Base-by-base conservation (phyloP, 2,888 invertebrate genomes). In the Stratiomys singularior region DNA sequence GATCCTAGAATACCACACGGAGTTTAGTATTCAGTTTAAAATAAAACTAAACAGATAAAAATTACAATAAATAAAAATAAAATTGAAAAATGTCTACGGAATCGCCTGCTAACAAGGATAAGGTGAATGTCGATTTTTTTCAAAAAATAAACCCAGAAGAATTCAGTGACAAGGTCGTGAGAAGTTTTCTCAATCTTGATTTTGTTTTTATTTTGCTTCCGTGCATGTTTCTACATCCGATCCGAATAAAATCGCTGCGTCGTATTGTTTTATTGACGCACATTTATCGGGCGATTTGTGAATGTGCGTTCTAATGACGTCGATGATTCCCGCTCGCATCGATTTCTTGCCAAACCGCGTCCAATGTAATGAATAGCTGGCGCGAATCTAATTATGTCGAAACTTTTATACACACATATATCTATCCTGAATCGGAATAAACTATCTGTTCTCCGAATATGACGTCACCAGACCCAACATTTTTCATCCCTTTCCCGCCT, bases 91-190 rank as follows among this genome's bases (percentile, higher is more conserved):
- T 46, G 56, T 71, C 47, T 18, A 30, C 52, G 7, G 44, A 66
- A 23, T 46, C 52, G 44, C 64, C 60, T 71, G 77, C 64, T 72
- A 72, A 67, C 76, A 79, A 80, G 80, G 80, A 81, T 80, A 81
- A 81, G 81, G 81, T 81, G 81, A 80, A 79, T 81, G 80, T 78
- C 78, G 71, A 72, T 78, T 21, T n/a, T 63, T 1, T n/a, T n/a
- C n/a, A n/a, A 27, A 27, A 52, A 47, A 18, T 21, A 56, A 56
- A 58, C 52, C 3, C 46, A 2, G 9, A 58, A 18, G 30, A 58
- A 15, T 30, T 64, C 46, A 52, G 64, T 64, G 76, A 28, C 76
- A 76, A 76, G 58, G 74, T 37, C 74, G 58, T 60, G 27, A 18
- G 27, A 76, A 60, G 23, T 63, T 27, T 44, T 30, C 25, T 9